Conservation (phyloP, 2,113 vertebrate species). For the Malurus alboscapulatus region DNA sequence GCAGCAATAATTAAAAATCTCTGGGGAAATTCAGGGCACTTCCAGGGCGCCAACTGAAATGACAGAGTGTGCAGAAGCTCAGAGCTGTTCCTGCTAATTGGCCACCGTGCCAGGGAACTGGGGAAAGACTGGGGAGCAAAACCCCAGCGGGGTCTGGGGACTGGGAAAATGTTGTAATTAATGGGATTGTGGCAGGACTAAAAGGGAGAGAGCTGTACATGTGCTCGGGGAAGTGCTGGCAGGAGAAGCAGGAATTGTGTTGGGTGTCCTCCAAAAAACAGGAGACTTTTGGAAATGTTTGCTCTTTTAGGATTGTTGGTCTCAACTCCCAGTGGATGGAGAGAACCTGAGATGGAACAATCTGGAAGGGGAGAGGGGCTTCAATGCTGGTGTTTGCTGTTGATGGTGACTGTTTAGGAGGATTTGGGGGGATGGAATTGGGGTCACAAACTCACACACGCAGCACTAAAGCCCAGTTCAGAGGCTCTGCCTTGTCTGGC, state of each 20-base stretch:
- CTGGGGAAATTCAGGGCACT: not conserved
- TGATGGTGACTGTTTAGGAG: not conserved
- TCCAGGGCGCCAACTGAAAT: not conserved
- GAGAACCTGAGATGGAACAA: not conserved
- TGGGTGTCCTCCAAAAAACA: not conserved
- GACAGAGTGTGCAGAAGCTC: not conserved
- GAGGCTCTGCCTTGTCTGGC: not conserved
- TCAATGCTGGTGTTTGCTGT: not conserved
- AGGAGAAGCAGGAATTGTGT: not conserved
- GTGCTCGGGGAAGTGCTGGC: not conserved
- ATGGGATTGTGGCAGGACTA: not conserved
- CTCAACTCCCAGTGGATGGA: too few species aligned
- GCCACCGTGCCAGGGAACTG: not conserved
- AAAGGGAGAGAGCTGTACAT: not conserved
- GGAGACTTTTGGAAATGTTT: not conserved
- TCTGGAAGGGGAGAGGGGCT: not conserved
- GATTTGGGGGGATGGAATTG: not conserved
- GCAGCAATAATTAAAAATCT: constrained; percentile 19
- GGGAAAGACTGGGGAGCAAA: not conserved
- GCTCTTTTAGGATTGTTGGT: too few species aligned
- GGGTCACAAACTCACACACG: not conserved
- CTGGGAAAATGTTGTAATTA: not conserved
- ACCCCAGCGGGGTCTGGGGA: not conserved
- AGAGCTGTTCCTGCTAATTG: constrained; percentile 34
- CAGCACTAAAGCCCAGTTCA: not conserved